Evolutionary conservation across 1,140 invertebrate species (phyloP).

Genomic region (Drosophila pseudoobscura): DNA sequence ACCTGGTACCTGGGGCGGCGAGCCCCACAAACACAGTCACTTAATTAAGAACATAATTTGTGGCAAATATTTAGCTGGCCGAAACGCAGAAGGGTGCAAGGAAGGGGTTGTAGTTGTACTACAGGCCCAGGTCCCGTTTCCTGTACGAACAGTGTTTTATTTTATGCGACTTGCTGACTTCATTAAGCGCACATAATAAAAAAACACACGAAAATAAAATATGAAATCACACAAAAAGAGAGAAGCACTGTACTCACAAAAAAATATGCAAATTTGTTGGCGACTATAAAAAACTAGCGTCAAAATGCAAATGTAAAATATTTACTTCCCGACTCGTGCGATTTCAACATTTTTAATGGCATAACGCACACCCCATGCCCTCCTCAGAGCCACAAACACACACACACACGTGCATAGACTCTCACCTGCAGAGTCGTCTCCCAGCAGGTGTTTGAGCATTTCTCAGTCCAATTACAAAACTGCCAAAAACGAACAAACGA

Average conservation of each 20-base stretch:
- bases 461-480: constrained; percentile 72
- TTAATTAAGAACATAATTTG: constrained; percentile 80
- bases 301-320: constrained; percentile 81
- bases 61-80: constrained; percentile 77
- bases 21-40: constrained; percentile 48
- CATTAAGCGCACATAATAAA: constrained; percentile 66
- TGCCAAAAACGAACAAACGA: constrained; percentile 58
- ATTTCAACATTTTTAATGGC: constrained; percentile 77
- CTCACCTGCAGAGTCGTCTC: constrained; percentile 8
- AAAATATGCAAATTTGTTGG: constrained; percentile 71
- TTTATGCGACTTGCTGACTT: constrained; percentile 58
- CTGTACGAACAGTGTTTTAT: constrained; percentile 34
- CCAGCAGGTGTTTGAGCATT: constrained; percentile 68
- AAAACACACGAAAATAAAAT: constrained; percentile 52
- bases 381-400: neutral
- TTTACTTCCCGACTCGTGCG: constrained; percentile 73
- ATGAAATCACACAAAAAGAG: constrained; percentile 39
- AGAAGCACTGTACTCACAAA: constrained; percentile 25
- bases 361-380: constrained; percentile 39
- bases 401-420: constrained; percentile 9
- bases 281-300: constrained; percentile 72
- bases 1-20: too few relatives aligned
- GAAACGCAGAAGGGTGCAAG: constrained; percentile 44
- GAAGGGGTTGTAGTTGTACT: constrained; percentile 1
- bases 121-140: constrained; percentile 40